Evolutionary conservation across 2,888 invertebrate species (phyloP).

Genomic region (Phyllotreta cruciferae): DNA sequence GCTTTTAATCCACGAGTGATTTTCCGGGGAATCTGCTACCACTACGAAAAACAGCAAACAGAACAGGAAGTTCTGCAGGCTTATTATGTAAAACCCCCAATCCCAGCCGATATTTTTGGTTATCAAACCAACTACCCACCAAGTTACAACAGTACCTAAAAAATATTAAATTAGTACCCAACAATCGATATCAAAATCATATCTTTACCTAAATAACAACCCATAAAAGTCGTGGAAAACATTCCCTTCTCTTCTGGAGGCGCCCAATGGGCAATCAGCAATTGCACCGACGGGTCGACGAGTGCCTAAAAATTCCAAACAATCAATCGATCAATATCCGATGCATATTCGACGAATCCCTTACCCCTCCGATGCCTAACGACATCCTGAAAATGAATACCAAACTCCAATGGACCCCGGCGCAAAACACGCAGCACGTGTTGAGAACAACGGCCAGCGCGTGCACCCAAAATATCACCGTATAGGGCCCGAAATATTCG

Average conservation of each 20-base stretch:
- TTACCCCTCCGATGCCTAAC: slow-evolving; percentile 57
- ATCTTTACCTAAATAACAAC: slow-evolving; percentile 65
- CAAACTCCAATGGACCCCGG: slow-evolving; percentile 62
- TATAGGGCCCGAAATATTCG: slow-evolving; percentile 42
- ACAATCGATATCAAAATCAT: not conserved
- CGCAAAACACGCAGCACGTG: slow-evolving; percentile 64
- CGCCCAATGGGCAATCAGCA: slow-evolving; percentile 70
- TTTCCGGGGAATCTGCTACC: slow-evolving; percentile 69
- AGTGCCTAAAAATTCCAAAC: slow-evolving; percentile 20
- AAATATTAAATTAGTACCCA: not conserved
- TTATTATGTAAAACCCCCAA: slow-evolving; percentile 66
- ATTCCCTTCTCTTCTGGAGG: slow-evolving; percentile 76
- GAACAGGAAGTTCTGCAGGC: slow-evolving; percentile 64
- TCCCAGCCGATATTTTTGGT: slow-evolving; percentile 71
- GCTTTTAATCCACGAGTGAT: slow-evolving; percentile 68
- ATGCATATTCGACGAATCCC: not conserved
- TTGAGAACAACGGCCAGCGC: slow-evolving; percentile 34
- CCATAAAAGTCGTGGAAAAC: slow-evolving; percentile 74
- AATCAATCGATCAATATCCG: not conserved
- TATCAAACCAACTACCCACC: slow-evolving; percentile 71
- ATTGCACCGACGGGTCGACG: slow-evolving; percentile 69
- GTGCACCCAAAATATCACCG: slow-evolving; percentile 36
- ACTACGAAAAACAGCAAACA: slow-evolving; percentile 67
- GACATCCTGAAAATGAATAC: slow-evolving; percentile 64
- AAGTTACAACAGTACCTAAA: slow-evolving; percentile 71